These are phyloP conservation scores for Phlogophora meticulosa DNA, from an alignment of 2,888 invertebrate species.

Conservation along the genomic window DNA sequence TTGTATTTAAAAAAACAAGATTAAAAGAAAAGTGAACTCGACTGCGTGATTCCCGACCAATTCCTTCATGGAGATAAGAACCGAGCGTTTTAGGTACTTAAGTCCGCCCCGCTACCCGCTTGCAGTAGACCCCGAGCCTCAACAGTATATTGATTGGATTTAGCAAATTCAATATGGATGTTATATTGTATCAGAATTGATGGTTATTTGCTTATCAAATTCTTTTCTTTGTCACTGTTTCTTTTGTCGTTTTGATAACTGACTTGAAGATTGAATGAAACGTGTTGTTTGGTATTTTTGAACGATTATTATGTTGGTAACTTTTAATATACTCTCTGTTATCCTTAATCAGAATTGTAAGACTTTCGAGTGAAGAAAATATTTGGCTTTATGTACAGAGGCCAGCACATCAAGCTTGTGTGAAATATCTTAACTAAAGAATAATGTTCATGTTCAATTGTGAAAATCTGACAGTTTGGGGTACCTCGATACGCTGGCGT, in stretches of 20 bases:
- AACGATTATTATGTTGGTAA: neutral
- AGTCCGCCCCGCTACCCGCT: conserved; percentile 37
- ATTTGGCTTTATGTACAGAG: too few relatives aligned
- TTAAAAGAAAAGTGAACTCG: neutral
- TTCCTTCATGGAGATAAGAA: too few relatives aligned
- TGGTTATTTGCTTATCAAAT: conserved; percentile 79
- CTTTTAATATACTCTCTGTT: neutral
- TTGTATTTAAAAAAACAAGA: conserved; percentile 4
- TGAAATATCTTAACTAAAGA: too few relatives aligned
- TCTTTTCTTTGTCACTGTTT: conserved; percentile 62
- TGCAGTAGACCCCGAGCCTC: conserved; percentile 36
- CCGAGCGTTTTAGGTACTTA: too few relatives aligned
- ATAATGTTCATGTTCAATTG: too few relatives aligned
- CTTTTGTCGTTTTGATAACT: conserved; percentile 50
- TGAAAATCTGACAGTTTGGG: too few relatives aligned
- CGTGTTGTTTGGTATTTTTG: conserved; percentile 12
- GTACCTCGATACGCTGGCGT: too few relatives aligned
- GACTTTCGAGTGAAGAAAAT: too few relatives aligned
- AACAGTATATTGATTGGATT: conserved; percentile 85
- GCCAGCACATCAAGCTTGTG: too few relatives aligned
- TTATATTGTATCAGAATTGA: conserved; percentile 80
- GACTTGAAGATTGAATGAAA: conserved; percentile 37
- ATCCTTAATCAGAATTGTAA: too few relatives aligned
- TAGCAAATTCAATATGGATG: conserved; percentile 74
- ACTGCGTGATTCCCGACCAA: too few relatives aligned